These are phyloP conservation scores for Cephus pygmeus DNA, from an alignment of 2,888 invertebrate species.

Conservation along the genomic window DNA sequence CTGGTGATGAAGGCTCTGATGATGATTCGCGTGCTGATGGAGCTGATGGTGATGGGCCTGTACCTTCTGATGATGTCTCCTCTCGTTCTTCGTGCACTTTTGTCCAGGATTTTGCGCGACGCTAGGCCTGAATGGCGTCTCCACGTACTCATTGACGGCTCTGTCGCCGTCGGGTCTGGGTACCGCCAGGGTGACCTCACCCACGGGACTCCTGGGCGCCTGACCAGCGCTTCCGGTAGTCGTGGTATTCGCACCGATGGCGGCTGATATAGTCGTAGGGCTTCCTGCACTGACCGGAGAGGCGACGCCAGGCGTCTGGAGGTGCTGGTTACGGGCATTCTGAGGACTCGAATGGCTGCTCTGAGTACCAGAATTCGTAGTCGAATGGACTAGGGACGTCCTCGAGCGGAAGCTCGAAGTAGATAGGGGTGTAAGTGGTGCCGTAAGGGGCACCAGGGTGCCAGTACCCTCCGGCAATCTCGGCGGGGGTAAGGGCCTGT, in stretches of 20 bases:
- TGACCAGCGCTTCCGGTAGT: conserved; percentile 20
- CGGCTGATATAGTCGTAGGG: conserved; percentile 7
- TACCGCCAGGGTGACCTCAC: conserved; percentile 70
- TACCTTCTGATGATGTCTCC: conserved; percentile 19
- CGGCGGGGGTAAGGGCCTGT: conserved; percentile 59
- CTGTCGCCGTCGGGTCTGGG: conserved; percentile 90
- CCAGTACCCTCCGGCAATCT: conserved; percentile 39
- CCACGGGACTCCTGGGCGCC: conserved; percentile 33
- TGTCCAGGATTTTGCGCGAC: conserved; percentile 30
- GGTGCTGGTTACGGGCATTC: conserved; percentile 27
- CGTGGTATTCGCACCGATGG: conserved; percentile 12
- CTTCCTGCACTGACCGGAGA: not conserved
- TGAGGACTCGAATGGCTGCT: conserved; percentile 55
- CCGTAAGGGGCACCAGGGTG: conserved; percentile 69
- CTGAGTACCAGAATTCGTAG: conserved; percentile 50
- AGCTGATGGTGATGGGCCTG: conserved; percentile 34
- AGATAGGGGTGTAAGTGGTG: conserved; percentile 68
- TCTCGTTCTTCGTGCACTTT: conserved; percentile 46
- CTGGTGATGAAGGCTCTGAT: conserved; percentile 28
- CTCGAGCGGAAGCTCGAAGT: conserved; percentile 55
- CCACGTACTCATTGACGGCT: conserved; percentile 93
- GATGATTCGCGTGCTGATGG: conserved; percentile 30
- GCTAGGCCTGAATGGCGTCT: conserved; percentile 79
- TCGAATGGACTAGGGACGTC: conserved; percentile 22
- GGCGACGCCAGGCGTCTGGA: not conserved